Conservation (phyloP, 2,797 vertebrate species). For the Macroramphosus scolopax region DNA sequence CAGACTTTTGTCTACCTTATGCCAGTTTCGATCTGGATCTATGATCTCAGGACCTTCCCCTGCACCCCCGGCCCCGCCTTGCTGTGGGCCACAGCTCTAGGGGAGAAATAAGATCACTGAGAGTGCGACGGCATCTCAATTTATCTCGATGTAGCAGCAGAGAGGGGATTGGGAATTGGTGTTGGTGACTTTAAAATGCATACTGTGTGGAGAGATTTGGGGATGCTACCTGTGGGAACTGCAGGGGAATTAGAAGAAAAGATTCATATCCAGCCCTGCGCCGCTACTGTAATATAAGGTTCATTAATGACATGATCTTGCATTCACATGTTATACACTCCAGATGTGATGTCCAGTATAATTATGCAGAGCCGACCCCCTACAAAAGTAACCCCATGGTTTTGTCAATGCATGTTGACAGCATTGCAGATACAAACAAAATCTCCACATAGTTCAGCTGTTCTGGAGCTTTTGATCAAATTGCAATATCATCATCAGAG, state of each 20-base stretch:
- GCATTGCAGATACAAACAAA: too few species aligned
- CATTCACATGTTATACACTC: constrained; percentile 1
- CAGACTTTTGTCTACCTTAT: constrained; percentile 69
- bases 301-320: constrained; percentile 14
- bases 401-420: neutral
- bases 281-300: constrained; percentile 4
- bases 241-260: constrained; percentile 11
- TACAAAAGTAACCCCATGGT: constrained; percentile 1
- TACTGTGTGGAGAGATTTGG: constrained; percentile 47
- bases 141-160: constrained; percentile 51
- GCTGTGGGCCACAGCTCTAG: constrained; percentile 47
- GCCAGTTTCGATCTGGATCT: constrained; percentile 74
- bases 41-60: constrained; percentile 63
- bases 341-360: constrained; percentile 1
- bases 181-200: constrained; percentile 63
- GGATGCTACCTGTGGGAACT: constrained; percentile 46
- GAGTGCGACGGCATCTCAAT: constrained; percentile 62
- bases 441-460: too few species aligned
- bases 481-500: too few species aligned
- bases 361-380: constrained; percentile 1
- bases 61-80: constrained; percentile 30
- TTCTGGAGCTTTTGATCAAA: too few species aligned
- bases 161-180: constrained; percentile 8
- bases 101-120: constrained; percentile 59
- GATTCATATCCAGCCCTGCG: constrained; percentile 19